These are phyloP conservation scores for Capra hircus DNA, from an alignment of 2,113 vertebrate species.

Conservation along the genomic window DNA sequence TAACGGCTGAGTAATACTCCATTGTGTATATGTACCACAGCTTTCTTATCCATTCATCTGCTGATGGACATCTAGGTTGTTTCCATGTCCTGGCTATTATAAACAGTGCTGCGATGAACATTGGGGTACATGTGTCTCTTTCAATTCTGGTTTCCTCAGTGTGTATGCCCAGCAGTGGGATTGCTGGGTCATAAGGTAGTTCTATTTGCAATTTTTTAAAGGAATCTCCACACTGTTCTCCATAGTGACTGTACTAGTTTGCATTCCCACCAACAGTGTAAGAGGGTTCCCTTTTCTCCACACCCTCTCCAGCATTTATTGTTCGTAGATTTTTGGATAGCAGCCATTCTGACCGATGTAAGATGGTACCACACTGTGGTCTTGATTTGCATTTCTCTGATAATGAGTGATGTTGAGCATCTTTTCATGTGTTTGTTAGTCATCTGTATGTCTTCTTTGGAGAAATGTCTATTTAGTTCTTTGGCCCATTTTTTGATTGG, in stretches of 20 bases:
- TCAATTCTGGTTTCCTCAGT: neutral
- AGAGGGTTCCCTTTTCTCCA: neutral
- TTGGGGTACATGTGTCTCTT: neutral
- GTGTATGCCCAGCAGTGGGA: neutral
- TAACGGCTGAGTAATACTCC: neutral
- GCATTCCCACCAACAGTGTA: neutral
- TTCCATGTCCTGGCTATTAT: neutral
- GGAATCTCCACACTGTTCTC: neutral
- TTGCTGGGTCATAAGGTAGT: neutral
- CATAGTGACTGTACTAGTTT: neutral
- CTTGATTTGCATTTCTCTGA: neutral
- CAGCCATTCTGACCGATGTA: neutral
- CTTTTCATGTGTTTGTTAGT: neutral
- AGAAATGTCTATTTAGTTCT: neutral
- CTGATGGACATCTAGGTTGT: neutral
- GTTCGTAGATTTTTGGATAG: neutral
- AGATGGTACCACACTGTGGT: neutral
- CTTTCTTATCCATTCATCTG: accelerated
- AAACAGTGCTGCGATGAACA: neutral
- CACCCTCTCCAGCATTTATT: neutral
- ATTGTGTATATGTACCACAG: neutral
- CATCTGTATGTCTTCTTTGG: neutral
- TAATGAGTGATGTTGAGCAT: neutral
- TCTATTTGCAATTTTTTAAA: neutral
- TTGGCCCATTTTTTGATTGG: neutral